Percentiles rank a stretch among this genome's conserved stretches.
These are phyloP conservation scores for Harpagifer antarcticus DNA, from an alignment of 2,797 vertebrate genomes.

Conservation along the genomic window DNA sequence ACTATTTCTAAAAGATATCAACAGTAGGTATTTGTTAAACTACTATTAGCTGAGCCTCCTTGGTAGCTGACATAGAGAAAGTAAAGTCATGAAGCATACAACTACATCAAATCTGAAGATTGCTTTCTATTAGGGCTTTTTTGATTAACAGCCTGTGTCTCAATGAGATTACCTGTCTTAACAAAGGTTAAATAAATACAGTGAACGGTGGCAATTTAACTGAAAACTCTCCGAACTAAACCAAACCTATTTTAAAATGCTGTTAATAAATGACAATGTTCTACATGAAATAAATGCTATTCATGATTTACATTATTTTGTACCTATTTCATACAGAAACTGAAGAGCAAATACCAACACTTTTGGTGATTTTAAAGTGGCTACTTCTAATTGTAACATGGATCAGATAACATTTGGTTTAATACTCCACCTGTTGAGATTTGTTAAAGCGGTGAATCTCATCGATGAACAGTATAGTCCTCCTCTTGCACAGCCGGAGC, in stretches of 20 bases:
- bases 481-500: constrained; percentile 94
- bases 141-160: too few relatives aligned
- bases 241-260: neutral
- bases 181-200: neutral
- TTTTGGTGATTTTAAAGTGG: constrained; percentile 3
- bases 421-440: constrained; percentile 91
- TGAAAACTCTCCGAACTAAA: neutral
- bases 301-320: neutral
- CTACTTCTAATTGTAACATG: neutral
- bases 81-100: neutral
- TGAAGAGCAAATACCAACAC: neutral
- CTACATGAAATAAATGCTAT: neutral
- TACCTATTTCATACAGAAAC: neutral
- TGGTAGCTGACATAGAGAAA: neutral
- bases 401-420: neutral
- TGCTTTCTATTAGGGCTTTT: neutral
- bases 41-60: neutral
- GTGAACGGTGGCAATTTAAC: neutral
- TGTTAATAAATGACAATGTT: neutral
- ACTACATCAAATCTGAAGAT: neutral
- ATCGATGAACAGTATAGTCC: constrained; percentile 96
- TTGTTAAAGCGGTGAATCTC: constrained; percentile 99
- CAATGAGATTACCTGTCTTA: too few relatives aligned
- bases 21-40: constrained; percentile 73
- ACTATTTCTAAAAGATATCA: constrained; percentile 69